Percentiles rank a stretch among this genome's conserved stretches.
Conservation (phyloP, 2,113 vertebrate species). For the Nannospalax galili region DNA sequence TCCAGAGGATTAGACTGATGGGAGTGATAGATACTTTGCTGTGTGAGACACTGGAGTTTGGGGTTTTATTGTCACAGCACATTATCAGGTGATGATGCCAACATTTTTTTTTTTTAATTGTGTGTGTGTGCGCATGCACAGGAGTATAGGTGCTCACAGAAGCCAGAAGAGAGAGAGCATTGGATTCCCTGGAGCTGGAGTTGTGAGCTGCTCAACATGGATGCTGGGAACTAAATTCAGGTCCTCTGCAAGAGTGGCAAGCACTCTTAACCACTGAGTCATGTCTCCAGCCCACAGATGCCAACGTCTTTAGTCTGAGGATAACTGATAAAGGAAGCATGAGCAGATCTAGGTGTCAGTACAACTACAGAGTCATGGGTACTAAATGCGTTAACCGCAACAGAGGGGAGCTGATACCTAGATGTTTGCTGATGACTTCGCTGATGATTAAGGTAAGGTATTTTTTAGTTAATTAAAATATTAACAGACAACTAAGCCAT, state of each 20-base stretch:
- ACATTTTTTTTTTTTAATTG: background rate
- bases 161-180: background rate
- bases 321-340: background rate
- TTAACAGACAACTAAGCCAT: background rate
- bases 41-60: background rate
- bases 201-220: too few species aligned
- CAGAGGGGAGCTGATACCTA: background rate
- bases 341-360: background rate
- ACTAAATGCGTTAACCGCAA: background rate
- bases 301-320: background rate
- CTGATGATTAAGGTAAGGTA: too few species aligned
- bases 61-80: background rate
- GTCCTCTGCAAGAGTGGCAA: background rate
- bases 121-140: too few species aligned
- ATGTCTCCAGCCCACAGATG: background rate
- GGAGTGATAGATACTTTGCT: background rate
- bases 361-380: too few species aligned
- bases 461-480: background rate
- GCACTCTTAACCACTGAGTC: background rate
- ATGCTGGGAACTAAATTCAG: background rate
- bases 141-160: background rate
- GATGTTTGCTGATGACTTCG: background rate
- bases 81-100: background rate
- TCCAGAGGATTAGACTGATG: background rate
- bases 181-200: background rate